Evolutionary conservation across 2,113 vertebrate genomes (phyloP).

Genomic region (Empidonax alnorum): DNA sequence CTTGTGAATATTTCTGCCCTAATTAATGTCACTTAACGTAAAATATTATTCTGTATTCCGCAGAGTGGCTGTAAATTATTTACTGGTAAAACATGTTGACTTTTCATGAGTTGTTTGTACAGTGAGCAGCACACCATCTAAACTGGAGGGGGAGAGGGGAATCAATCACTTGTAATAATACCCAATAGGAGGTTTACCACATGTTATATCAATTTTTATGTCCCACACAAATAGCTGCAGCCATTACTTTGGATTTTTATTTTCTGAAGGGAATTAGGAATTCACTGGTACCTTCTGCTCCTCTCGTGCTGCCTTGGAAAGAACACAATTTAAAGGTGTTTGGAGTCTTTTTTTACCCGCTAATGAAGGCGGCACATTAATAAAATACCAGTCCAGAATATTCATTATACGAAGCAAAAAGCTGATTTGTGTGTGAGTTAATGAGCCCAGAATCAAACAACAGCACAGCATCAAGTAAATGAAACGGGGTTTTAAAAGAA

Average conservation of each 20-base stretch:
- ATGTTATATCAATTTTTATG: conserved; percentile 73
- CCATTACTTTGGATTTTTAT: conserved; percentile 73
- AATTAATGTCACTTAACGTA: conserved; percentile 74
- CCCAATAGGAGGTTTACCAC: conserved; percentile 74
- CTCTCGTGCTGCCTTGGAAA: conserved; percentile 9
- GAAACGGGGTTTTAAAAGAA: neutral
- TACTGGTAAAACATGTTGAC: conserved; percentile 75
- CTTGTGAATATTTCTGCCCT: conserved; percentile 70
- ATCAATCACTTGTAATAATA: conserved; percentile 74
- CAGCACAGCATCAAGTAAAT: neutral
- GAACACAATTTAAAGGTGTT: conserved; percentile 42
- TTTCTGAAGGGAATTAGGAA: conserved; percentile 69
- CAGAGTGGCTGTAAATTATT: conserved; percentile 70
- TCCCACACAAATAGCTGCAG: conserved; percentile 67
- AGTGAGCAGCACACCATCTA: conserved; percentile 57
- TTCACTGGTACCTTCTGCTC: conserved; percentile 58
- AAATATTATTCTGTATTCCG: conserved; percentile 56
- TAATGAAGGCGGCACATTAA: conserved; percentile 51
- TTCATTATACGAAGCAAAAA: conserved; percentile 15
- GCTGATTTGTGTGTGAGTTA: conserved; percentile 14
- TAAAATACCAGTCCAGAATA: conserved; percentile 29
- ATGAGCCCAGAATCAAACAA: neutral
- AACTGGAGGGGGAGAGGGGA: conserved; percentile 54
- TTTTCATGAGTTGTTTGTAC: conserved; percentile 73
- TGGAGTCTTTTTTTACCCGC: conserved; percentile 9